Evolutionary conservation across 2,797 vertebrate species (phyloP), one percentile per base, ranked within the genome.

Genomic region (Protonibea diacanthus): DNA sequence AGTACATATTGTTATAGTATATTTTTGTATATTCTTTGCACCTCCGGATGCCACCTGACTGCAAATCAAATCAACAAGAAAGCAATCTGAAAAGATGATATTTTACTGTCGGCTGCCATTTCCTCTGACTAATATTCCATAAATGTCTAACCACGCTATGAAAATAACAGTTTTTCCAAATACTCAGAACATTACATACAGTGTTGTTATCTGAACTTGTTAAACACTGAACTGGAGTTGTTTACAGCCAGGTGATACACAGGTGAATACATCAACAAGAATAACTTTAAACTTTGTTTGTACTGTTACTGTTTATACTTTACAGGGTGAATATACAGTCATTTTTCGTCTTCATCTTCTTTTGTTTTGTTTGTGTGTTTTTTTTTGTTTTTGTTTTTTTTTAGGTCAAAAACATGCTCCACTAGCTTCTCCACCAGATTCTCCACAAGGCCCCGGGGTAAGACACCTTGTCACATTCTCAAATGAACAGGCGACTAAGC

Each of bases 391-490:
- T 27, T 27, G 5, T 83, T 66, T 38, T 38, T 33, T 84, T 87
- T 47, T 85, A 95, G 95, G 90, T 83, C 85, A 65, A 20, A 92
- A 73, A 76, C 23, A 14, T 2, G 55, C 82, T 69, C 57, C 58
- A 17, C 51, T 58, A 0, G 9, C 71, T 14, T 93, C 95, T 49
- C 89, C 85, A 17, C 95, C 94, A 62, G 92, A 90, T 29, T 96
- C 95, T 14, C 94, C 95, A 0, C 90, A 49, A 76, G 97, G 97
- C 71, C 97, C 96, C 0, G 93, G 90, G 94, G 97, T 99, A 94
- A 97, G 97, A 79, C 49, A 62, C 70, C 71, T 38, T 63, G 18
- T 80, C 33, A 78, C 52, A 51, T 55, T 13, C 40, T 80, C 38
- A 40, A 70, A 56, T 70, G n/a, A 48, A 71, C 57, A 71, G 29